Base-by-base conservation (phyloP, 2,113 vertebrate genomes). In the Sprattus sprattus region DNA sequence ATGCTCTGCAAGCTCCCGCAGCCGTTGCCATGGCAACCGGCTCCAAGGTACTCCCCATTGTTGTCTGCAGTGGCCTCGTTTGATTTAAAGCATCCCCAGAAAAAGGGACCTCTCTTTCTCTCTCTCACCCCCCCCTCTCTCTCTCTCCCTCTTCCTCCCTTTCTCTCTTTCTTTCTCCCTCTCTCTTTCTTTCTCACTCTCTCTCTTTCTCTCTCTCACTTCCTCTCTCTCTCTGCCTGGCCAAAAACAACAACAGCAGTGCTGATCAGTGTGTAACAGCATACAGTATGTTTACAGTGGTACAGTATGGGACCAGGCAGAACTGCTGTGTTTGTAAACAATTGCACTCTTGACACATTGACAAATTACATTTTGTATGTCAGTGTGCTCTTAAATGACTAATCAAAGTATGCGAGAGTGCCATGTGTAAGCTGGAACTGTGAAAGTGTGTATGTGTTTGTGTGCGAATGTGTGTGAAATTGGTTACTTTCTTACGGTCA, bases 41-140 rank as follows among this genome's bases (percentile, higher is more conserved):
- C 83, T 83, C 57, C 84, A 81, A 88, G 87, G 86, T 90, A 84
- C 84, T 82, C 78, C 82, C 82, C 84, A 87, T 90, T 90, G 89
- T 90, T 88, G 84, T 64, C 60, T 91, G 71, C 47, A 95, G 97
- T 96, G 94, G 94, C 96, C 16, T 86, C 64, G 75, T 87, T 88
- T 28, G n/a, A 10, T 54, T 87, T 80, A 52, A 81, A 64, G 78
- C 45, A 20, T n/a, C 54, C 81, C 83, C 71, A 84, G 52, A 85
- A 84, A 60, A 45, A 20, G 52, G 52, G 82, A 11, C 44, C 44
- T 44, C 32, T 44, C n/a, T 28, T 25, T 10, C 82, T 25, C n/a
- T 82, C 81, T 82, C 47, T 32, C 22, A 11, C 10, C 50, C 46
- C 45, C 18, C 45, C 6, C 13, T 16, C 54, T 84, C 83, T 71